Evolutionary conservation across 1,140 invertebrate species (phyloP), one percentile per base, ranked within the genome.

Genomic region (Babylonia areolata): DNA sequence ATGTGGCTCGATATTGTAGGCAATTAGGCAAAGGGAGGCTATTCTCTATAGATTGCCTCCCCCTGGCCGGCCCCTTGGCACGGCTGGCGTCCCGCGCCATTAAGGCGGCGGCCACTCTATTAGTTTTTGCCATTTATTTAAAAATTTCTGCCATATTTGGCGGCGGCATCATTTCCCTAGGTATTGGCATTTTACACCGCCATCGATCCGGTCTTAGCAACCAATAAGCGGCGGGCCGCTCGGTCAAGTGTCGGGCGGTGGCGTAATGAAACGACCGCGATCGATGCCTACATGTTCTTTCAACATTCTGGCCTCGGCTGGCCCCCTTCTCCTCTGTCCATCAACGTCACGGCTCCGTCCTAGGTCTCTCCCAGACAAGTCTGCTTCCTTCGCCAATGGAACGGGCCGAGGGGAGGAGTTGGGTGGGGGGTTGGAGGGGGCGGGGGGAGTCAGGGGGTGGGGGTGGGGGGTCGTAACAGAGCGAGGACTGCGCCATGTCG

Each of bases 171-270:
- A 81, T 85, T 81, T 85, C 42, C 73, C 46, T 23, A 69, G 58
- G 84, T 77, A 85, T 39, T 39, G 77, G 54, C 73, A 75, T 78
- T 85, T 85, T 81, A 79, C 84, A 80, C 77, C 77, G 77, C 69
- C 87, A 88, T 90, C 87, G 89, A 90, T 90, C 88, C 51, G 86
- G 85, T 77, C 87, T 87, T 88, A 88, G 89, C 87, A 87, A 90
- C 87, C 89, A 86, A 90, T 90, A 86, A 85, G 86, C 84, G 69
- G 51, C 37, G 84, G 81, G 85, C 35, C 83, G 85, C 79, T 81
- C 86, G 85, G 81, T 81, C 85, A 84, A 83, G 80, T 79, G 75
- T 81, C 75, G 85, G 37, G 77, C 33, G 40, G 69, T 81, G 75
- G 64, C 85, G 85, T 89, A 86, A 86, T 86, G 88, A 88, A 86